Base-by-base conservation (phyloP, 1,140 invertebrate species). In the Phortica variegata region DNA sequence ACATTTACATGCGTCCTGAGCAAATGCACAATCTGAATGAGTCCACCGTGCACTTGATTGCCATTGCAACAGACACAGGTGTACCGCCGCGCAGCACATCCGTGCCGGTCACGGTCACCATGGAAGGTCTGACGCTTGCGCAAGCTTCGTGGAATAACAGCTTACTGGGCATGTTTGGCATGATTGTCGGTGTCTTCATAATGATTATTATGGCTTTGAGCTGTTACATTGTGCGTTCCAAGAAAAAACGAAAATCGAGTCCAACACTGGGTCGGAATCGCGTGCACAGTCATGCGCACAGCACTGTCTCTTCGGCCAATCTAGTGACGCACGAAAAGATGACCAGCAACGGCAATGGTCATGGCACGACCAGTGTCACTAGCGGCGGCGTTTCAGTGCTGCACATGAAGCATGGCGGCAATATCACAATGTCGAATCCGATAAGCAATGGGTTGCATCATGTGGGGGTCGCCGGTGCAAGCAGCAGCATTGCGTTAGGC, bases 51-150 rank as follows among this genome's bases (percentile, higher is more conserved):
- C 63, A 85, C 77, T 78, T 91, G 29, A 84, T 91, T 13, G 88
- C 86, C 32, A 84, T 89, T 43, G 92, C 90, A 13, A 85, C 84
- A 1, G 92, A 94, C 73, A 86, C 84, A 7, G 73, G 73, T 0
- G 58, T 71, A 26, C 73, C 73, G 13, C 70, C 70, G 8, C 46
- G 70, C 8, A 75, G 73, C 52, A 74, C 73, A 12, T 74, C 73
- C 0, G 73, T 76, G 4, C 73, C 73, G 0, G 60, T 76, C 0
- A 70, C 70, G 13, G 68, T 76, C 4, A 73, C 70, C 2, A 74
- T 74, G 68, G 70, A 76, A 33, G 68, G 65, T 5, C 37, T 76
- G 2, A 60, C 61, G 1, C 31, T 75, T 20, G 70, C 73, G 5
- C 70, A 70, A 23, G 58, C 68, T 3, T 54, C 58, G 7, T 76